phyloP scores from a whole-genome alignment of 2,113 vertebrate species.

The Raphicerus campestris region DNA sequence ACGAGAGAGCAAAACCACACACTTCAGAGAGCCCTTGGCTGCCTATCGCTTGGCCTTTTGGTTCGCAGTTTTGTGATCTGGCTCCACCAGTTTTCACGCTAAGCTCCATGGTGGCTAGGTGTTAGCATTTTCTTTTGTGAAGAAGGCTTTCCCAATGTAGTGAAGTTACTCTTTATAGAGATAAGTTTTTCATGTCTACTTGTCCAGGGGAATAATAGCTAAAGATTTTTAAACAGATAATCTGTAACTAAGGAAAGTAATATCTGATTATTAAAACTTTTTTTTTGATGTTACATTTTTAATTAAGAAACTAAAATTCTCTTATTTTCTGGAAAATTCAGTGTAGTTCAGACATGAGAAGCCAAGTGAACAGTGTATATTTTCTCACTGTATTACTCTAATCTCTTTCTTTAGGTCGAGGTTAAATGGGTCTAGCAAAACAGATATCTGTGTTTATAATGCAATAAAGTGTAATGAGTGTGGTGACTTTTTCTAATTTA shows the following conservation, averaged over 20 bases:
- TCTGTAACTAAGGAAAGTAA: background rate
- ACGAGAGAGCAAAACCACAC: background rate
- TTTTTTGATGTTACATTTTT: background rate
- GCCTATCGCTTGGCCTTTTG: background rate
- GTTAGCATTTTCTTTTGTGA: background rate
- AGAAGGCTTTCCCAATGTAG: background rate
- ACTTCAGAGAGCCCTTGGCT: background rate
- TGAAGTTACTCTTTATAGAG: background rate
- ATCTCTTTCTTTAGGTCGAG: constrained; percentile 41
- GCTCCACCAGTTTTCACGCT: background rate
- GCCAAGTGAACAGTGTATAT: constrained; percentile 3
- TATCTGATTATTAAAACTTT: background rate
- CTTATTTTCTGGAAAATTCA: background rate
- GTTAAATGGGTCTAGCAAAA: constrained; percentile 65
- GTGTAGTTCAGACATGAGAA: constrained; percentile 27
- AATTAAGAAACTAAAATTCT: constrained; percentile 31
- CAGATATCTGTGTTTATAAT: constrained; percentile 58
- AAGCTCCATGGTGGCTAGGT: background rate
- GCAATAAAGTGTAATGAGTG: constrained; percentile 70
- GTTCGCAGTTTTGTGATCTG: background rate
- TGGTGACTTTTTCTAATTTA: constrained; percentile 56
- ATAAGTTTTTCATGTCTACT: background rate
- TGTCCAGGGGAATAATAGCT: background rate
- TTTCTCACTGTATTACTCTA: constrained; percentile 43
- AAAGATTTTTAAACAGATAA: background rate